Conservation (phyloP, 2,888 invertebrate species). For the Hypomecis atomaria region DNA sequence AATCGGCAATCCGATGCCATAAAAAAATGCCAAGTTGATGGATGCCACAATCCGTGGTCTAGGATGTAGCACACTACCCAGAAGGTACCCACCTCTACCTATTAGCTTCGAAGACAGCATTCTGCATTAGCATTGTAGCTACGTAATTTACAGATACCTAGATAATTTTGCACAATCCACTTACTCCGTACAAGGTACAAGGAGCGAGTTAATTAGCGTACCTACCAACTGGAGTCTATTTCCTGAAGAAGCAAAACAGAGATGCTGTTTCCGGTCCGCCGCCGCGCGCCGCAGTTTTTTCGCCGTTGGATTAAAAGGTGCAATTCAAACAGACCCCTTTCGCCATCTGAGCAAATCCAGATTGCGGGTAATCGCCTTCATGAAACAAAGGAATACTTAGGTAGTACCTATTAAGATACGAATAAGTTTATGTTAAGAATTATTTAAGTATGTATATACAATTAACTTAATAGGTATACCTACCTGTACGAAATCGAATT, state of each 20-base stretch:
- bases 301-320: slow-evolving; percentile 56
- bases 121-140: no score
- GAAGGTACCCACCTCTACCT: no score
- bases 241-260: slow-evolving; percentile 36
- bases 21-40: no score
- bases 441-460: no score
- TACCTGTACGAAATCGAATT: no score
- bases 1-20: no score
- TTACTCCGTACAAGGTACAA: slow-evolving; percentile 11
- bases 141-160: not conserved
- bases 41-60: no score
- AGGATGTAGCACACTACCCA: no score
- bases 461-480: no score
- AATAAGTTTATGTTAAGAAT: no score
- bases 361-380: slow-evolving; percentile 40
- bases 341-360: slow-evolving; percentile 45
- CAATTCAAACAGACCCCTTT: slow-evolving; percentile 60
- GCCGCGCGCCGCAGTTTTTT: slow-evolving; percentile 48
- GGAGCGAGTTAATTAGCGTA: slow-evolving; percentile 11
- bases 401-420: no score
- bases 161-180: not conserved
- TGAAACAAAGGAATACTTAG: slow-evolving; percentile 16
- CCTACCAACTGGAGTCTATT: slow-evolving; percentile 1
- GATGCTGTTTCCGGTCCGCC: slow-evolving; percentile 52
- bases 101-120: no score